Evolutionary conservation across 2,797 vertebrate genomes (phyloP), one percentile per base, ranked within the genome.

Genomic region (Euphonia xanthogaster): DNA sequence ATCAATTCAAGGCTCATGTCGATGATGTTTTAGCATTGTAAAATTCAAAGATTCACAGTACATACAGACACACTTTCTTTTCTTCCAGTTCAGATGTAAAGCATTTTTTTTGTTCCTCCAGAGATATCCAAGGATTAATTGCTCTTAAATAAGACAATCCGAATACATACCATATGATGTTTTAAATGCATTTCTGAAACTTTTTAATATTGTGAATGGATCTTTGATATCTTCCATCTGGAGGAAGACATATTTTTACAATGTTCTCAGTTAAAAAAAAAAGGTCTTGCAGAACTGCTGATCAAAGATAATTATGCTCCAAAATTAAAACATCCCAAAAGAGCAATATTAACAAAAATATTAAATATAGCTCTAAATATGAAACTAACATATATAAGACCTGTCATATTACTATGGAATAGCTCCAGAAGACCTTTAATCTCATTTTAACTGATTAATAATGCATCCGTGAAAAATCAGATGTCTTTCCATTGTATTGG

Each of bases 131-230:
- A 84, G 74, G 23, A 73, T 61, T 33, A 96, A 75, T 71, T 83
- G 3, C 14, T 84, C 27, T 73, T 68, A 58, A 79, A 63, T 84
- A 28, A 84, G 51, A 27, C 30, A 66, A 60, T 67, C 75, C 30
- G 62, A 50, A 70, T 68, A 72, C 33, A 30, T 47, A 37, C 12
- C 54, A 68, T 80, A 75, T 65, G 68, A 93, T 74, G 45, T 75
- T 94, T 92, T 50, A 80, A 81, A 86, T 61, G 17, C 77, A 60
- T 83, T 87, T 88, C 68, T 77, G 18, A 85, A 95, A 88, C 24
- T 86, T 92, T 84, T 75, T 90, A 73, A 73, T 88, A 86, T 88
- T 84, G 44, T 93, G 73, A 95, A 68, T 0, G 0, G 40, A 70
- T 57, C 35, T 90, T 94, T 91, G 45, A 50, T 94, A 86, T 79